These are phyloP conservation scores for Eurois occulta DNA, from an alignment of 2,888 invertebrate species.

Conservation along the genomic window DNA sequence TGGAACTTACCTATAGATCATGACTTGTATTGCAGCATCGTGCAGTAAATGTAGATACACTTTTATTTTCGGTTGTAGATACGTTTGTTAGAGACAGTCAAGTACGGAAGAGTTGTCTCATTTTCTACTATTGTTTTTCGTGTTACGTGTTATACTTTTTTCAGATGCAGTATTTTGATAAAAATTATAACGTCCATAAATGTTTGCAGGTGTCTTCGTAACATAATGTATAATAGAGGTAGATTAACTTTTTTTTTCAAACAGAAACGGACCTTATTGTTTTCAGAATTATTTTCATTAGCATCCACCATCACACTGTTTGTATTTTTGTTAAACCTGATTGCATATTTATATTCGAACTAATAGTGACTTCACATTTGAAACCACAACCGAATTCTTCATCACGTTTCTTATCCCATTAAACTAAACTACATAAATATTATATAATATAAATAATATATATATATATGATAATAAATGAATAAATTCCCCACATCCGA, in stretches of 20 bases:
- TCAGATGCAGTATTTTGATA: neutral
- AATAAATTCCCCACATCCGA: neutral
- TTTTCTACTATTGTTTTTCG: neutral
- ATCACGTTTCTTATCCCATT: neutral
- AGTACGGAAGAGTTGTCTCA: neutral
- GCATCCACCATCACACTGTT: neutral
- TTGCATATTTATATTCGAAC: neutral
- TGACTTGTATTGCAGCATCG: neutral
- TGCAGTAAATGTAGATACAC: neutral
- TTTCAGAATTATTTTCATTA: neutral
- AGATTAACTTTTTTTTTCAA: no score
- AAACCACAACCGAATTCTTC: neutral
- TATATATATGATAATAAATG: no score
- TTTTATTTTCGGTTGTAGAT: neutral
- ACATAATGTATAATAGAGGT: no score
- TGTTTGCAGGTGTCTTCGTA: neutral
- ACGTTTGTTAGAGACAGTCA: neutral
- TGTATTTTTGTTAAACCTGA: neutral
- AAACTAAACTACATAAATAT: slow-evolving; percentile 20
- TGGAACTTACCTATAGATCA: neutral
- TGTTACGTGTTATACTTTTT: neutral
- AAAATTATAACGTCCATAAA: neutral
- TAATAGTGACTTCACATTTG: neutral
- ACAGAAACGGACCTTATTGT: neutral
- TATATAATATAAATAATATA: no score